Conservation (phyloP, 2,113 vertebrate species). For the Platycercus adscitus region DNA sequence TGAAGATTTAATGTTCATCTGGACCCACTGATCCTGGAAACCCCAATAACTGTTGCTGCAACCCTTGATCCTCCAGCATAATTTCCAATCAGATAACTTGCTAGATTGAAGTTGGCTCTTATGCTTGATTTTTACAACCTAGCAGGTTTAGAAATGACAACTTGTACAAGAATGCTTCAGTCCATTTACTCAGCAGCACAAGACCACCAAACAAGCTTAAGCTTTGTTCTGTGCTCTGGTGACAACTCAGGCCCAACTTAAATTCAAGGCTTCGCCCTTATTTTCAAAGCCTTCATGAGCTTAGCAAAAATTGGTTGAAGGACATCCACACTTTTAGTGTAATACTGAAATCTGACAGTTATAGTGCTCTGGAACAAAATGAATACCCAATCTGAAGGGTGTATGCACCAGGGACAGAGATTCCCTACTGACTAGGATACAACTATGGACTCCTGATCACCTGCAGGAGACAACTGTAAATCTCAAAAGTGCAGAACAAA, state of each 20-base stretch:
- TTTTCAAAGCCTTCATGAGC: not conserved
- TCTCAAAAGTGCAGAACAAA: not conserved
- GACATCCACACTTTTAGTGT: not conserved
- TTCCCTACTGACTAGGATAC: not conserved
- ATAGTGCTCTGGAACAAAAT: not conserved
- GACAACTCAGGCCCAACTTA: not conserved
- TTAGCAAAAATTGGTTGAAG: not conserved
- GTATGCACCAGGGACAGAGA: not conserved
- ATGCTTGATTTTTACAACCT: not conserved
- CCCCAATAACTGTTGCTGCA: not conserved
- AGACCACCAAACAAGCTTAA: not conserved
- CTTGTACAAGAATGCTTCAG: not conserved
- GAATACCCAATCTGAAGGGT: not conserved
- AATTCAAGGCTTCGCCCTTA: not conserved
- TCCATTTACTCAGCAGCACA: not conserved
- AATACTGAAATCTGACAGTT: not conserved
- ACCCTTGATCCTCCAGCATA: not conserved
- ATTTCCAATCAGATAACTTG: not conserved
- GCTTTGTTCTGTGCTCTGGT: not conserved
- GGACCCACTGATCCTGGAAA: not conserved
- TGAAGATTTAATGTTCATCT: not conserved
- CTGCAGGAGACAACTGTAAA: not conserved
- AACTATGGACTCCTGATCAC: not conserved
- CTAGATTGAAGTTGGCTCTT: not conserved
- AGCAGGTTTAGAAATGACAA: not conserved